Evolutionary conservation across 2,888 invertebrate species (phyloP).

Genomic region (Cheilosia urbana): DNA sequence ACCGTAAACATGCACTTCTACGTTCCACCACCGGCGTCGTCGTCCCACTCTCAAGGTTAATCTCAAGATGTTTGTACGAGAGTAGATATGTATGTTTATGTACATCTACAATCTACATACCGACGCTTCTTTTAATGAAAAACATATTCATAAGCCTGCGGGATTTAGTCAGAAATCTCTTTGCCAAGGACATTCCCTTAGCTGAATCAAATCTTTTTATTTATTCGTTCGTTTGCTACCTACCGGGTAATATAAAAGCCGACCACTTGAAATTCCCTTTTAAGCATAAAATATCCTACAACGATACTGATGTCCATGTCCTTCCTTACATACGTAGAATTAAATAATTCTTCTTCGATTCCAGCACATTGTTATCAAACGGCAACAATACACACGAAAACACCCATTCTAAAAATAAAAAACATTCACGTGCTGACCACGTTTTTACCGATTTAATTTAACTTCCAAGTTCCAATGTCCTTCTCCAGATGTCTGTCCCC

Average conservation of each 20-base stretch:
- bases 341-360: not conserved
- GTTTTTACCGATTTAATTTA: constrained; percentile 41
- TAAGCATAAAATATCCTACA: constrained; percentile 10
- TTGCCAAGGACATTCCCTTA: constrained; percentile 33
- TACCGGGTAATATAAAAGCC: constrained; percentile 7
- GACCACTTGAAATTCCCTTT: constrained; percentile 13
- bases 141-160: constrained; percentile 33
- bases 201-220: constrained; percentile 24
- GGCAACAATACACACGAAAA: not conserved
- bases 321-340: constrained; percentile 1
- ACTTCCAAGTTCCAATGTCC: constrained; percentile 57
- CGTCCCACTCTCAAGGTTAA: constrained; percentile 55
- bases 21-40: constrained; percentile 25
- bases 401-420: not conserved
- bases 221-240: constrained; percentile 3
- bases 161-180: constrained; percentile 34
- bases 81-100: not conserved
- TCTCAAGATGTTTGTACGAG: constrained; percentile 50
- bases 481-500: constrained; percentile 52
- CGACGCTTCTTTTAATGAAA: constrained; percentile 7
- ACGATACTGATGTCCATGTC: constrained; percentile 5
- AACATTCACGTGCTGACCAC: constrained; percentile 57
- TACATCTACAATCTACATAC: not conserved
- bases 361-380: not conserved
- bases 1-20: constrained; percentile 15